A percentile compares a stretch with the other conserved stretches of the same genome.
Conservation (phyloP, 53 echinoderm and acorn worm species). For the Arbacia lixula region DNA sequence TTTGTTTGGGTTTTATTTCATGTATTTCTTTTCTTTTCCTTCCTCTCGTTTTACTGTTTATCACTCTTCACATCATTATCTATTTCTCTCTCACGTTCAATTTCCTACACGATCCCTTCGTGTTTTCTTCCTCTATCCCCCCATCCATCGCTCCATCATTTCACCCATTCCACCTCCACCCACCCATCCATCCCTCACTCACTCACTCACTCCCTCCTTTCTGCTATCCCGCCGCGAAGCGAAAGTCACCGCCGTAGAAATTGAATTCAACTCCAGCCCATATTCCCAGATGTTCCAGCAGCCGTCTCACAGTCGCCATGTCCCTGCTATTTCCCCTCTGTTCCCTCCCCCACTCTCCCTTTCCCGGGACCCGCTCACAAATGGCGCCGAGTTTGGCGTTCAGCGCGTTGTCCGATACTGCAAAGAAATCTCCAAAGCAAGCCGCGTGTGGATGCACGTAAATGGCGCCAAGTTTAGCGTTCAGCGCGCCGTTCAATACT, state of each 20-base stretch:
- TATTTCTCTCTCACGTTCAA: too few species aligned
- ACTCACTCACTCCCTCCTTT: background rate
- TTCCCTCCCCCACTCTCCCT: background rate
- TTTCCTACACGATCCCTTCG: too few species aligned
- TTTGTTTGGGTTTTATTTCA: too few species aligned
- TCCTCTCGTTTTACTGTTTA: too few species aligned
- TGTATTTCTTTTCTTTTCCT: too few species aligned
- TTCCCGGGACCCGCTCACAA: background rate
- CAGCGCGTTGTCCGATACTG: background rate
- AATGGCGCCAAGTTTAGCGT: background rate
- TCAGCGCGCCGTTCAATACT: background rate
- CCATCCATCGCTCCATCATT: too few species aligned
- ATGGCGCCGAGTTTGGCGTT: background rate
- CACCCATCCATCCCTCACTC: background rate
- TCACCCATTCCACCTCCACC: too few species aligned
- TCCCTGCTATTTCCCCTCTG: slow-evolving; percentile 14
- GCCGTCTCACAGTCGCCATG: slow-evolving; percentile 29
- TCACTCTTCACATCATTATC: too few species aligned
- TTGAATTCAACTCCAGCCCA: slow-evolving; percentile 38
- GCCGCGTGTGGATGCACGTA: background rate
- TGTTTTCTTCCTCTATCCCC: too few species aligned
- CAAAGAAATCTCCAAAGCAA: background rate
- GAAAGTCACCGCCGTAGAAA: slow-evolving; percentile 25
- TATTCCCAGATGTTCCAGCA: slow-evolving; percentile 45
- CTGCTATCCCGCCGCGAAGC: background rate